Percentiles rank a stretch among this genome's conserved stretches.
Evolutionary conservation across 2,888 invertebrate species (phyloP).

Genomic region (Tenthredo scrophulariae): DNA sequence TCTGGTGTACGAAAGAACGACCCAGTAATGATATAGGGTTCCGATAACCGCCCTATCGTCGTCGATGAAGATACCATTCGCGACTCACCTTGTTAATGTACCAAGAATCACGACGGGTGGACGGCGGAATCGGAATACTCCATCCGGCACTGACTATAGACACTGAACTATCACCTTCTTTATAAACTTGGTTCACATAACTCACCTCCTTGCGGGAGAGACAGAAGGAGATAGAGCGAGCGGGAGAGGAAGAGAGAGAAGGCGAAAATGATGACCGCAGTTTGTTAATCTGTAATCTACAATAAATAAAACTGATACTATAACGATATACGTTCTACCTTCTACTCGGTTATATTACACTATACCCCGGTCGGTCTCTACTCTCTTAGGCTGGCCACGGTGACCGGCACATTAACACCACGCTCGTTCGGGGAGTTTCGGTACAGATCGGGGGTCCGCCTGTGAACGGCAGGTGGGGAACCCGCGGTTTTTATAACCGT

Average conservation of each 20-base stretch:
- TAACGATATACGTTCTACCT: background rate
- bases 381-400: constrained; percentile 60
- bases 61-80: background rate
- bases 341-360: background rate
- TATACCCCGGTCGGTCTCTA: background rate
- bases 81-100: constrained; percentile 33
- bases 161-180: background rate
- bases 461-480: constrained; percentile 14
- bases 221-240: background rate
- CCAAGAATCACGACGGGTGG: constrained; percentile 34
- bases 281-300: background rate
- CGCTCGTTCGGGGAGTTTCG: constrained; percentile 69
- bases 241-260: background rate
- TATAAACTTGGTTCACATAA: background rate
- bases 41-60: background rate
- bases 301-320: background rate
- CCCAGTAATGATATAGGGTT: background rate
- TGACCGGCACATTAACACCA: constrained; percentile 75
- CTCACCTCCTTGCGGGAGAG: background rate
- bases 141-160: constrained; percentile 28
- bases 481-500: background rate
- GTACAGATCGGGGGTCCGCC: constrained; percentile 64
- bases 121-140: constrained; percentile 29
- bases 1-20: background rate
- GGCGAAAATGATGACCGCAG: background rate